Percentiles rank a stretch among this genome's conserved stretches.
Evolutionary conservation across 2,888 invertebrate genomes (phyloP).

Genomic region (Drosophila subquinaria): DNA sequence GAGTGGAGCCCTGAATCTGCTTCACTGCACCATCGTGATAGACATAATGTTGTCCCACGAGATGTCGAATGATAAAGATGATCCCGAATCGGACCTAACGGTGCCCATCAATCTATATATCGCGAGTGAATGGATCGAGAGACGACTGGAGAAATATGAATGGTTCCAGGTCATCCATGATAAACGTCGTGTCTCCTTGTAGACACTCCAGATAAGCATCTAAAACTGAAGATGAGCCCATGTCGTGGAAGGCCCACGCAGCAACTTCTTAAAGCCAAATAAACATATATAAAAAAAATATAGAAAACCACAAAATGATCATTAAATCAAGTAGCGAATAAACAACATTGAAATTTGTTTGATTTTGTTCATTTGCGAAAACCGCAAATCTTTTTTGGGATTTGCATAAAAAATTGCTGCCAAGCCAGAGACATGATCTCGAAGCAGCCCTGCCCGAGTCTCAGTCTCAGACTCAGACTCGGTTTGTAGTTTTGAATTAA

Average conservation of each 20-base stretch:
- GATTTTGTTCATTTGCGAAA: slow-evolving; percentile 64
- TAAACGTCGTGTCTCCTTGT: slow-evolving; percentile 34
- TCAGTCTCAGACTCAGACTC: slow-evolving; percentile 11
- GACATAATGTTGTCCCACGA: slow-evolving; percentile 29
- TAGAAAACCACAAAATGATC: slow-evolving; percentile 58
- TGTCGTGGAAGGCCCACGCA: slow-evolving; percentile 55
- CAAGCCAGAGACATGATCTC: slow-evolving; percentile 49
- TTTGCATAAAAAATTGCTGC: slow-evolving; percentile 76
- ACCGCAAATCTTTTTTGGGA: slow-evolving; percentile 64
- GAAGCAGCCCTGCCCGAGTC: slow-evolving; percentile 21
- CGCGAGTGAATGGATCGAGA: slow-evolving; percentile 31
- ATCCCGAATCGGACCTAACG: slow-evolving; percentile 18
- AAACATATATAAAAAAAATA: slow-evolving; percentile 22
- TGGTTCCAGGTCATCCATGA: slow-evolving; percentile 44
- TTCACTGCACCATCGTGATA: slow-evolving; percentile 31
- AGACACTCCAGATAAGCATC: slow-evolving; percentile 36
- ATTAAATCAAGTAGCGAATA: slow-evolving; percentile 54
- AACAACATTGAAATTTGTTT: slow-evolving; percentile 56
- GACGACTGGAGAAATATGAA: slow-evolving; percentile 19
- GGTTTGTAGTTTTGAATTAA: slow-evolving; percentile 38
- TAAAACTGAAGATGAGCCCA: slow-evolving; percentile 43
- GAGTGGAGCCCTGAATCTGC: slow-evolving; percentile 25
- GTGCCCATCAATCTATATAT: slow-evolving; percentile 25
- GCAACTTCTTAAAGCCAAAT: neutral
- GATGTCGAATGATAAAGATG: neutral